Percentiles rank a stretch among this genome's conserved stretches.
Conservation (phyloP, 2,113 vertebrate species). For the Prionailurus bengalensis region DNA sequence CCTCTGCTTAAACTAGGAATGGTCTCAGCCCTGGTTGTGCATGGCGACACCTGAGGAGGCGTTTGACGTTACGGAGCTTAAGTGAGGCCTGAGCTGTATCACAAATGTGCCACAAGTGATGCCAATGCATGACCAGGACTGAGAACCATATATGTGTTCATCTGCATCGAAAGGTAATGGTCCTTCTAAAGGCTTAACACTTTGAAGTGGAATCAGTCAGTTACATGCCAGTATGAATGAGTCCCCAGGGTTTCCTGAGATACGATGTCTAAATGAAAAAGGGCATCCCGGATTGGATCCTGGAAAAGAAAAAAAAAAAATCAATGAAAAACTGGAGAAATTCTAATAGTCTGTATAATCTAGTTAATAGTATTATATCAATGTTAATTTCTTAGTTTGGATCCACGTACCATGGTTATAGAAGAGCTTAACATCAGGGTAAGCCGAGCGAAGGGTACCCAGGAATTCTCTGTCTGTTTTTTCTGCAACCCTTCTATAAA, state of each 20-base stretch:
- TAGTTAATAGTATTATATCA: neutral
- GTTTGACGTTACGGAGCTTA: neutral
- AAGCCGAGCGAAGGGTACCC: neutral
- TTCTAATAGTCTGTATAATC: neutral
- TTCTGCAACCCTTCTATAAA: neutral
- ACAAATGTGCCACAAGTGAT: neutral
- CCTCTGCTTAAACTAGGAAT: neutral
- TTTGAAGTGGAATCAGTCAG: neutral
- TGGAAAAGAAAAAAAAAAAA: neutral
- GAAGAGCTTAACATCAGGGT: neutral
- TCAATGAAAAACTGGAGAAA: neutral
- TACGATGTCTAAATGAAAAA: neutral
- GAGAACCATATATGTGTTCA: neutral
- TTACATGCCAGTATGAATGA: neutral
- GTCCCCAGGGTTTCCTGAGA: neutral
- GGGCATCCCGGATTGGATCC: neutral
- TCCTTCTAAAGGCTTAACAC: neutral
- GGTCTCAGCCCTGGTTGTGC: neutral
- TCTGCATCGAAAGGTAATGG: neutral
- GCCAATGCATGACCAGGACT: neutral
- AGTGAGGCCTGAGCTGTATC: neutral
- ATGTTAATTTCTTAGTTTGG: neutral
- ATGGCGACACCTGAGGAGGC: neutral
- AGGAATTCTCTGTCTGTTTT: neutral
- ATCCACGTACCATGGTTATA: neutral